Percentiles rank a stretch among this genome's conserved stretches.
These are phyloP conservation scores for Pogonomyrmex barbatus DNA, from an alignment of 1,140 invertebrate genomes.

Conservation along the genomic window DNA sequence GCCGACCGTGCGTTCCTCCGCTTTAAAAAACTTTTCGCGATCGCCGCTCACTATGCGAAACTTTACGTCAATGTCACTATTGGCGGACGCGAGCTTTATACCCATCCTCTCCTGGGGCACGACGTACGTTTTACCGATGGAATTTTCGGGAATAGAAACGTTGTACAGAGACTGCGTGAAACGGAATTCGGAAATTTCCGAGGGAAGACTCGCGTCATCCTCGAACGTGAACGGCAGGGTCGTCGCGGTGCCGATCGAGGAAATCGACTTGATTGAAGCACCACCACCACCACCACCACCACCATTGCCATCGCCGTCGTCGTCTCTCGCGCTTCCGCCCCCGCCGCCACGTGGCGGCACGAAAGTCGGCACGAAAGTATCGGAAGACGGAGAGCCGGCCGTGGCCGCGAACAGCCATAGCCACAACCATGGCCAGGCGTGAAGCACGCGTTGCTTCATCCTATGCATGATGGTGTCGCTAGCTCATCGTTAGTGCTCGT, in stretches of 20 bases:
- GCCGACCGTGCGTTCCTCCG: conserved; percentile 94
- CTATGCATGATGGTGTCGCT: conserved; percentile 82
- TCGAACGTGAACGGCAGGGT: conserved; percentile 76
- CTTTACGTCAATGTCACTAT: conserved; percentile 89
- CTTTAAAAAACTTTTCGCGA: conserved; percentile 96
- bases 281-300: neutral
- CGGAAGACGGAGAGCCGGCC: conserved; percentile 79
- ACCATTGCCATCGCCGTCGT: neutral
- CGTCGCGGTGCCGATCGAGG: conserved; percentile 54
- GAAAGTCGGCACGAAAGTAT: conserved; percentile 55
- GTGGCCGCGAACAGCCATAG: conserved; percentile 82
- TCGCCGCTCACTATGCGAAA: conserved; percentile 95
- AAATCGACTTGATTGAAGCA: conserved; percentile 42
- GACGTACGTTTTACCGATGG: conserved; percentile 93
- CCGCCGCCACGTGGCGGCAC: conserved; percentile 28
- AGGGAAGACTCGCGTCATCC: conserved; percentile 20
- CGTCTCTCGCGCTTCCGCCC: neutral
- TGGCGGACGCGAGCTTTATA: conserved; percentile 86
- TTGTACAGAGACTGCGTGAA: conserved; percentile 94
- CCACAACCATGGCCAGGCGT: conserved; percentile 83
- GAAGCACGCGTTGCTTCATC: conserved; percentile 82
- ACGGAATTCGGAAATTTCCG: conserved; percentile 84
- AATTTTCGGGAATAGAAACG: conserved; percentile 96
- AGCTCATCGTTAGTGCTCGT: conserved; percentile 82
- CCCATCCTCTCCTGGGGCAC: conserved; percentile 90